A percentile compares a stretch with the other conserved stretches of the same genome.
phyloP scores from a whole-genome alignment of 2,113 vertebrate genomes.

The Smithornis capensis region DNA sequence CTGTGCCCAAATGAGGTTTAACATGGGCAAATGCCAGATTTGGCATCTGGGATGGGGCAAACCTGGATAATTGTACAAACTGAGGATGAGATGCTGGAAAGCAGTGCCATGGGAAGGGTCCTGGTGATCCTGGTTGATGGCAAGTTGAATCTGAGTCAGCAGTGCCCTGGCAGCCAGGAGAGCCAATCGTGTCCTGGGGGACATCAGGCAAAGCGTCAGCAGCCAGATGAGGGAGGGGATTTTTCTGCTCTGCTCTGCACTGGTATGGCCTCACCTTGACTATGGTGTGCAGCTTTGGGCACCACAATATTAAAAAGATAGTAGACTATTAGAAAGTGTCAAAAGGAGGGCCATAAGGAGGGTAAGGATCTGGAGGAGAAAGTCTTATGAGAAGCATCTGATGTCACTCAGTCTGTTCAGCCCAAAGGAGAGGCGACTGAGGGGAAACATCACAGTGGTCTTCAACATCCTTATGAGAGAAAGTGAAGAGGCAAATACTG shows the following conservation, averaged over 20 bases:
- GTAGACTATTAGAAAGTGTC: rapidly evolving
- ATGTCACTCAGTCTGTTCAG: not conserved
- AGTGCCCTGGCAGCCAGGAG: not conserved
- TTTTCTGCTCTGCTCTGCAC: not conserved
- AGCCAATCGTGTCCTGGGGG: rapidly evolving
- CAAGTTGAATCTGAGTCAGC: rapidly evolving
- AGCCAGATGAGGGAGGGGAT: rapidly evolving
- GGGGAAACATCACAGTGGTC: not conserved
- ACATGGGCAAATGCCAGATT: not conserved
- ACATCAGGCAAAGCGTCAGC: rapidly evolving
- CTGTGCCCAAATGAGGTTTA: rapidly evolving
- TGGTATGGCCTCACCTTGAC: rapidly evolving
- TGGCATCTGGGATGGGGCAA: not conserved
- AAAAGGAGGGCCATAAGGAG: not conserved
- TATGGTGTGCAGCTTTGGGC: not conserved
- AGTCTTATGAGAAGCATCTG: not conserved
- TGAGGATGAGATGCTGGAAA: not conserved
- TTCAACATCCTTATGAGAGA: not conserved
- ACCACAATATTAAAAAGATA: rapidly evolving
- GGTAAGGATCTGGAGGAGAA: rapidly evolving
- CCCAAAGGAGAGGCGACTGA: not conserved
- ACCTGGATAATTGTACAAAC: not conserved
- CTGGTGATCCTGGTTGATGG: rapidly evolving
- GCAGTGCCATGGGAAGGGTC: not conserved
- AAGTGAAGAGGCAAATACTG: not conserved